phyloP scores from a whole-genome alignment of 2,888 invertebrate species.

The Criorhina ranunculi region DNA sequence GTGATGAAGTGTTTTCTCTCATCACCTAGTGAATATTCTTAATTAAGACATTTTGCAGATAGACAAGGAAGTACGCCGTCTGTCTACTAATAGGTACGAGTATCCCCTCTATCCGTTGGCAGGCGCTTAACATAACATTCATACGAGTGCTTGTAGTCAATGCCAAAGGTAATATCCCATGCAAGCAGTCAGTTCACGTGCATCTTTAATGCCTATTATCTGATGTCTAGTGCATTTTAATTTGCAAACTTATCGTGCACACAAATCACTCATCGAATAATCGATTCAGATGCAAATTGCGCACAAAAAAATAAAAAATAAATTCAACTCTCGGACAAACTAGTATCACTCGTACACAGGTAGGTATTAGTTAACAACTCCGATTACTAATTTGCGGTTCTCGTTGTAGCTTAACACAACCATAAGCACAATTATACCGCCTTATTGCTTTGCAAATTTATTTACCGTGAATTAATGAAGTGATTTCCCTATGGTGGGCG shows the following conservation, averaged over 20 bases:
- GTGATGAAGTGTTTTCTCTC: too few relatives aligned
- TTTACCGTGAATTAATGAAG: conserved; percentile 36
- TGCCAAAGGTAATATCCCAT: conserved; percentile 43
- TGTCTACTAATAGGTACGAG: too few relatives aligned
- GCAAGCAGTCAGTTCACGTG: conserved; percentile 54
- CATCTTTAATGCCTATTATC: conserved; percentile 56
- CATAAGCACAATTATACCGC: conserved; percentile 41
- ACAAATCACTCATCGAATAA: conserved; percentile 55
- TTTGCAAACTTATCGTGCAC: conserved; percentile 56
- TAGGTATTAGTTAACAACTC: conserved; percentile 28
- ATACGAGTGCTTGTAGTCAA: conserved; percentile 32
- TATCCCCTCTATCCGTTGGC: not conserved
- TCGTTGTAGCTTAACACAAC: conserved; percentile 20
- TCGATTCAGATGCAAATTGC: conserved; percentile 30
- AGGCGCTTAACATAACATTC: conserved; percentile 40
- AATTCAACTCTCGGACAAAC: too few relatives aligned
- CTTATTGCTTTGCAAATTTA: conserved; percentile 31
- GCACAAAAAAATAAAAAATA: conserved; percentile 8
- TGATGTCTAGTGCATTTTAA: conserved; percentile 71
- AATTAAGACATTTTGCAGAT: conserved; percentile 50
- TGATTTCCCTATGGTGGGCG: conserved; percentile 15
- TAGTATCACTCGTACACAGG: not conserved
- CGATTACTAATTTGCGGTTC: conserved; percentile 51
- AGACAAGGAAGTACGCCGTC: conserved; percentile 16
- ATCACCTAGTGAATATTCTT: conserved; percentile 24